A percentile compares a stretch with the other conserved stretches of the same genome.
Evolutionary conservation across 2,797 vertebrate genomes (phyloP).

Genomic region (Amniataba percoides): DNA sequence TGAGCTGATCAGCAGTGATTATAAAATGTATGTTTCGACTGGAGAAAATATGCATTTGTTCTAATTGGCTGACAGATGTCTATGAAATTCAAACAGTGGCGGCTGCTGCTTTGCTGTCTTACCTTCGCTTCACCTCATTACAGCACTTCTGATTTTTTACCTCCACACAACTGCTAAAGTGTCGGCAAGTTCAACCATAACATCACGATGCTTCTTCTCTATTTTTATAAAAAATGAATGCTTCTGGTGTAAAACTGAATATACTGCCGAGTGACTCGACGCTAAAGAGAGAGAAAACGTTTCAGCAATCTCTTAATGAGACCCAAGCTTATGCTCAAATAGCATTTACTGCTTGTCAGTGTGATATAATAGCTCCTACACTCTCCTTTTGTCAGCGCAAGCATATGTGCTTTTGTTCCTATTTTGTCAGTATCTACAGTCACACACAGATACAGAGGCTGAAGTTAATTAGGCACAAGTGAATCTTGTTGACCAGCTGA

Average conservation of each 20-base stretch:
- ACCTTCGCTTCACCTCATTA: background rate
- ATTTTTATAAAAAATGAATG: background rate
- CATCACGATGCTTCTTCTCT: background rate
- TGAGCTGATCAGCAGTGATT: background rate
- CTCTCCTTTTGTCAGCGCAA: background rate
- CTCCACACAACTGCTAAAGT: background rate
- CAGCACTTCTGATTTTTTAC: background rate
- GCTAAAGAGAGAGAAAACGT: background rate
- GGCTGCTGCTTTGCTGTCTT: background rate
- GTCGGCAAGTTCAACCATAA: background rate
- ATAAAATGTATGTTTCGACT: background rate
- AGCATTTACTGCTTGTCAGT: conserved; percentile 13
- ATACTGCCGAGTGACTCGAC: background rate
- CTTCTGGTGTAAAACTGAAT: background rate
- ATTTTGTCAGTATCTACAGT: background rate
- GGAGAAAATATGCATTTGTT: background rate
- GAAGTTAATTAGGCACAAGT: conserved; percentile 32
- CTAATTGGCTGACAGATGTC: background rate
- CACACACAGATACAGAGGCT: conserved; percentile 6
- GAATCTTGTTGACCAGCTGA: conserved; percentile 32
- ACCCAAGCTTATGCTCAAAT: background rate
- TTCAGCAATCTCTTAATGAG: background rate
- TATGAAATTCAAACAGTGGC: background rate
- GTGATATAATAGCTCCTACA: background rate
- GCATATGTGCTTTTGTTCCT: background rate